Base-by-base conservation (phyloP, 2,113 vertebrate species). In the Sitta europaea region DNA sequence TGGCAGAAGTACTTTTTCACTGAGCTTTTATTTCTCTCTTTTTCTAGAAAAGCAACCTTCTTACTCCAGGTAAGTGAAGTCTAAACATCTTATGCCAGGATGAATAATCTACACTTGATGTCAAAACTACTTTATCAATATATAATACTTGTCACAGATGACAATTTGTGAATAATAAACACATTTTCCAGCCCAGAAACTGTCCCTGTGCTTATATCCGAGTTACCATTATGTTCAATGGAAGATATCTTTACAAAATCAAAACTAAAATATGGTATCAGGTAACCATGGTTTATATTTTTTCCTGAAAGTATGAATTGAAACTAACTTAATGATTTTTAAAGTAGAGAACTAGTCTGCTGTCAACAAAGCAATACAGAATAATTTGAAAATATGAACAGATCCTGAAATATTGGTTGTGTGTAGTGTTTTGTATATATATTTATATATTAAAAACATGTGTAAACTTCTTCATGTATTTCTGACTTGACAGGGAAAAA, bases 1-100 rank as follows among this genome's bases (percentile, higher is more conserved):
- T 67, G 10, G 50, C 36, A 74, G 11, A 73, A 31, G 19, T 55
- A 38, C 35, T 62, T 87, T 81, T 74, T 43, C 20, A 66, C 20
- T 93, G 70, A 97, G 35, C 4, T 90, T 57, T 94, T 53, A 5
- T 76, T 84, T 94, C 12, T 94, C 9, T 93, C 58, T 94, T 31
- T 90, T 96, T 94, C 36, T 90, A 99, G 99, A 99, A 99, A 97
- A 99, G 98, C 96, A 98, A 36, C 47, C 97, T 98, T 78, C 98
- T 99, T 81, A 98, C 98, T 85, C 98, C 99, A 98, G 99, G 99
- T 99, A 96, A 96, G 98, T 78, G 25, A 85, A 79, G 61, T 50
- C 15, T 72, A 47, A 72, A n/a, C 2, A 22, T 51, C 1, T 75
- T 87, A 53, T 35, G 33, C 29, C 14, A 62, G 20, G 29, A 36